Evolutionary conservation across 2,113 vertebrate species (phyloP).

Genomic region (Puffinus mauretanicus): DNA sequence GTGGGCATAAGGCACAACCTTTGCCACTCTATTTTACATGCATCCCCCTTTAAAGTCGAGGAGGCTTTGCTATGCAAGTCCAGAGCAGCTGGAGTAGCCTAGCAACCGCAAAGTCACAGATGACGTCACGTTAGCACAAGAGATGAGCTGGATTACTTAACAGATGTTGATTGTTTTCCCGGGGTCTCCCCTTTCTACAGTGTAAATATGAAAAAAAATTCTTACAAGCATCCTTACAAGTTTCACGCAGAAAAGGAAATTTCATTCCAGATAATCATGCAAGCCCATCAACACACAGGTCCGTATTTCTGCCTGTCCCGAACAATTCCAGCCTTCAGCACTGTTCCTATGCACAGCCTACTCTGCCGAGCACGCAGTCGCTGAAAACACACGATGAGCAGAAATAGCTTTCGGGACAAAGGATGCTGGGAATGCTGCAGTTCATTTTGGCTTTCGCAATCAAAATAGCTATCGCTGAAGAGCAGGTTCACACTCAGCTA

Average conservation of each 20-base stretch:
- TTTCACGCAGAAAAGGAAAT: not conserved
- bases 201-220: not conserved
- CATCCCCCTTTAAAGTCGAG: not conserved
- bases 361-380: not conserved
- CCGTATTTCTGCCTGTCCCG: not conserved
- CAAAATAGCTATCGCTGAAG: not conserved
- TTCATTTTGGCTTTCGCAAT: not conserved
- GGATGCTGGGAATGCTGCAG: not conserved
- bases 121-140: not conserved
- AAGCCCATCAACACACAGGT: not conserved
- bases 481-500: not conserved
- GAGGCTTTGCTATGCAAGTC: not conserved
- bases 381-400: not conserved
- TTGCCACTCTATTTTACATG: accelerated
- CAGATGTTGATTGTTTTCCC: conserved; percentile 5
- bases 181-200: not conserved
- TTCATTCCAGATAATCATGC: not conserved
- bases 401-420: conserved; percentile 3
- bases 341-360: not conserved
- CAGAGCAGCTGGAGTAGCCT: conserved; percentile 46
- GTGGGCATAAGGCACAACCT: not conserved
- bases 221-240: not conserved
- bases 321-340: not conserved
- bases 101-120: conserved; percentile 40
- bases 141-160: conserved; percentile 29